Conservation (phyloP, 2,113 vertebrate species). For the Amphilophus citrinellus region DNA sequence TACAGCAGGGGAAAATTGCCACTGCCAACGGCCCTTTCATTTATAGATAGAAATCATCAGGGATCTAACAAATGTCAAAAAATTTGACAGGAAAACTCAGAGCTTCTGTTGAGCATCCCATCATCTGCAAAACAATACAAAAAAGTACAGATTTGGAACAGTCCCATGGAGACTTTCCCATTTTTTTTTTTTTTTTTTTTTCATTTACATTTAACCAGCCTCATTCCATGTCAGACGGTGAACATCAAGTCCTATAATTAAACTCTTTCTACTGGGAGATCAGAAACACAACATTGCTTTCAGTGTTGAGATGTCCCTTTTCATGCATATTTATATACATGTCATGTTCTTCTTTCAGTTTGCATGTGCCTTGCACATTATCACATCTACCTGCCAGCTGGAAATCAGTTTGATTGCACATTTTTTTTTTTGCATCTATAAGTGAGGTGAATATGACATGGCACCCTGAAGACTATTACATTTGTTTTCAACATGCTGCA, state of each 20-base stretch:
- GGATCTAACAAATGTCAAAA: conserved; percentile 41
- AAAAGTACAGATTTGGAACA: conserved; percentile 39
- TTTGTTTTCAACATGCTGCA: not conserved
- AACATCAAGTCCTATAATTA: conserved; percentile 2
- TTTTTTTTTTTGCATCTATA: conserved; percentile 19
- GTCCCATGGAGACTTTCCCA: not conserved
- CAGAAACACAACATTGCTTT: not conserved
- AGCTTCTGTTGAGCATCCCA: conserved; percentile 28
- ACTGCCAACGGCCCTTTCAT: conserved; percentile 44
- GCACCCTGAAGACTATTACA: not conserved
- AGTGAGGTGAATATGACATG: not conserved
- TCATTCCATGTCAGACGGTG: conserved; percentile 9
- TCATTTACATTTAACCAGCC: not conserved
- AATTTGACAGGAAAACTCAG: conserved; percentile 30
- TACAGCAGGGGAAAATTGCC: conserved; percentile 36
- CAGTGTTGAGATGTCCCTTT: not conserved
- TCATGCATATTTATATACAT: conserved; percentile 42
- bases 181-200: conserved; percentile 8
- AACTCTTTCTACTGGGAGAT: not conserved
- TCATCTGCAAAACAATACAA: conserved; percentile 29
- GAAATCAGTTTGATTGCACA: conserved; percentile 1
- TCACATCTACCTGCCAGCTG: conserved; percentile 4
- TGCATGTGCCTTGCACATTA: conserved; percentile 16
- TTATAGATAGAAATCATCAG: conserved; percentile 34
- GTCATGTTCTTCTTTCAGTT: conserved; percentile 34